Evolutionary conservation across 2,888 invertebrate genomes (phyloP).

Genomic region (Hetaerina titia): DNA sequence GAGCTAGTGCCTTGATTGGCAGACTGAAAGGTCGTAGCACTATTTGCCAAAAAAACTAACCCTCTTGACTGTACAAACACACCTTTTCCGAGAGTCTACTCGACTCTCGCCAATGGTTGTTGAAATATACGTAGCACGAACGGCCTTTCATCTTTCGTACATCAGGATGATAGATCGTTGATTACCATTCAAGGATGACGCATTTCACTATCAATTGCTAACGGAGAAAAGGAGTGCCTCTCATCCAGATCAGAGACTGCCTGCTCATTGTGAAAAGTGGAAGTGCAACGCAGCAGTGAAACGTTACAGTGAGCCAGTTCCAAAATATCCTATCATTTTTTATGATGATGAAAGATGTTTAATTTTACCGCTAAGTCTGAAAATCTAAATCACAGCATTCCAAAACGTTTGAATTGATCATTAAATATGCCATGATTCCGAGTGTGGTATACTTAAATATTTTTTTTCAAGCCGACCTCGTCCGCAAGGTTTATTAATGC

Average conservation of each 20-base stretch:
- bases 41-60: not conserved
- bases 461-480: too few relatives aligned
- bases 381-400: too few relatives aligned
- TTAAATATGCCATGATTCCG: too few relatives aligned
- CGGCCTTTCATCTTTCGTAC: not conserved
- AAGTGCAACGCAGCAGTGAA: not conserved
- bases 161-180: not conserved
- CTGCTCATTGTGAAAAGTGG: not conserved
- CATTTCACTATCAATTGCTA: not conserved
- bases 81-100: not conserved
- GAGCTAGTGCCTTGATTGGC: not conserved
- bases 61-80: not conserved
- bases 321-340: too few relatives aligned
- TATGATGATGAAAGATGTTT: too few relatives aligned
- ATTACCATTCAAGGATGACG: not conserved
- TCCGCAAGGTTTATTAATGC: too few relatives aligned
- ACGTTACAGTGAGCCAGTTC: not conserved
- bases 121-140: not conserved
- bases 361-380: too few relatives aligned
- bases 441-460: too few relatives aligned
- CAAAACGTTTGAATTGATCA: too few relatives aligned
- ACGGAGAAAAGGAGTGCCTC: not conserved
- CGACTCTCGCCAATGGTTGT: not conserved
- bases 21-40: not conserved
- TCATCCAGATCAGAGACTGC: not conserved